Evolutionary conservation across 1,140 invertebrate species (phyloP), one percentile per base, ranked within the genome.

Genomic region (Sinella curviseta): DNA sequence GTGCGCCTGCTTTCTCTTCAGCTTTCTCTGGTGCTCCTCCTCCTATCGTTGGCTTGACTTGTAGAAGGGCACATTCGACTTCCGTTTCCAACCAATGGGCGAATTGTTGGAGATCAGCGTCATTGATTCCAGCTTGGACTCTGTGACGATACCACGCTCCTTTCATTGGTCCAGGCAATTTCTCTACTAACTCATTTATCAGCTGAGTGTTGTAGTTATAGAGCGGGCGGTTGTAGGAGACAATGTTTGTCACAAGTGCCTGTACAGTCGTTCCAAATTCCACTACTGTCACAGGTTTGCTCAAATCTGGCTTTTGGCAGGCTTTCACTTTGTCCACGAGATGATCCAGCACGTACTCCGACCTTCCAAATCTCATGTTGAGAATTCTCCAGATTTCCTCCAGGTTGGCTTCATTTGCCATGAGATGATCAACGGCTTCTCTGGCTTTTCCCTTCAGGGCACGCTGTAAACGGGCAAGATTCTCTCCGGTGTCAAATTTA

Each of bases 381-480:
- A 77, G 30, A 24, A 31, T 77, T 36, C n/a, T 24, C 8, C 65
- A 34, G n/a, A 77, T 57, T 31, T 2, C 2, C 3, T 36, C 28
- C 4, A 77, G 55, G 65, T 77, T 77, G 20, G 36, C 31, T 3
- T 55, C 31, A 34, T 31, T 28, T 12, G 35, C 1, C 12, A 77
- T 28, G 16, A 28, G 34, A 1, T 24, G 26, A 4, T 48, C 1
- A 0, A 39, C 65, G 0, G 35, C 24, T 4, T 67, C 30, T n/a
- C 20, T 26, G 24, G 77, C 77, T 33, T 31, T 34, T 67, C 77
- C 77, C 30, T 67, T 77, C 17, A 77, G 33, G 36, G 54, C 65
- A 8, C 67, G 36, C 4, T 12, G 12, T 1, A 77, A 30, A 28
- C 77, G 33, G 14, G 26, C 1, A 31, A 77, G 16, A 35, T 77